Percentiles rank a stretch among this genome's conserved stretches.
These are phyloP conservation scores for Itoplectis maculator DNA, from an alignment of 2,888 invertebrate species.

Conservation along the genomic window DNA sequence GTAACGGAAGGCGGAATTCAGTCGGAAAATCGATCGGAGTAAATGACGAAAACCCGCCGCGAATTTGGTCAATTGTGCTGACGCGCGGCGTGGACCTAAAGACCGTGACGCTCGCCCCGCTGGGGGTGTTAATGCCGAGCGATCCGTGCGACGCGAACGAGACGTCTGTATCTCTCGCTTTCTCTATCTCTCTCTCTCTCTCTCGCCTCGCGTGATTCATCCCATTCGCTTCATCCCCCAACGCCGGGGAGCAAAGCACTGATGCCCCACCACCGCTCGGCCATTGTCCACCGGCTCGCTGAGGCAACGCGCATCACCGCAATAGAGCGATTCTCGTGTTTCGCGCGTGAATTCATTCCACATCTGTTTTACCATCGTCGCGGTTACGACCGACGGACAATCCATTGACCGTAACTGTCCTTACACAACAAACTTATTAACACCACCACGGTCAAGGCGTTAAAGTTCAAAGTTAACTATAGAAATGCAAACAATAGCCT, in stretches of 20 bases:
- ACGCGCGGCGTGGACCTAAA: not conserved
- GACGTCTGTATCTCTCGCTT: not conserved
- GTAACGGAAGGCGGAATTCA: not conserved
- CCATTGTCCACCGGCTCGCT: conserved; percentile 31
- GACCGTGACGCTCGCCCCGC: not conserved
- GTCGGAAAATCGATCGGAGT: not conserved
- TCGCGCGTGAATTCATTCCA: conserved; percentile 6
- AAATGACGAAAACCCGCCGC: conserved; percentile 11
- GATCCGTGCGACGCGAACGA: conserved; percentile 36
- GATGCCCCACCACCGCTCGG: conserved; percentile 8
- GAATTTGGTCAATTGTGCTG: conserved; percentile 26
- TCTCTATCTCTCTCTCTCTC: conserved; percentile 23
- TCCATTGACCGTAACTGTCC: not conserved
- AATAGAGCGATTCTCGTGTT: conserved; percentile 23
- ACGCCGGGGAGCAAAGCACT: conserved; percentile 27
- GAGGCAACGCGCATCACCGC: conserved; percentile 11
- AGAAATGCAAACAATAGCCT: not conserved
- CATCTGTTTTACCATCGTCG: not conserved
- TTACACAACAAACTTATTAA: not conserved
- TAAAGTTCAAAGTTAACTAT: not conserved
- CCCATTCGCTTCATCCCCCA: conserved; percentile 53
- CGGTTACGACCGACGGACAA: not conserved
- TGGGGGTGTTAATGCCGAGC: conserved; percentile 49
- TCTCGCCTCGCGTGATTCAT: conserved; percentile 57
- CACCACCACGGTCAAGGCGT: not conserved